Conservation (phyloP, 2,113 vertebrate species). For the Gopherus evgoodei region DNA sequence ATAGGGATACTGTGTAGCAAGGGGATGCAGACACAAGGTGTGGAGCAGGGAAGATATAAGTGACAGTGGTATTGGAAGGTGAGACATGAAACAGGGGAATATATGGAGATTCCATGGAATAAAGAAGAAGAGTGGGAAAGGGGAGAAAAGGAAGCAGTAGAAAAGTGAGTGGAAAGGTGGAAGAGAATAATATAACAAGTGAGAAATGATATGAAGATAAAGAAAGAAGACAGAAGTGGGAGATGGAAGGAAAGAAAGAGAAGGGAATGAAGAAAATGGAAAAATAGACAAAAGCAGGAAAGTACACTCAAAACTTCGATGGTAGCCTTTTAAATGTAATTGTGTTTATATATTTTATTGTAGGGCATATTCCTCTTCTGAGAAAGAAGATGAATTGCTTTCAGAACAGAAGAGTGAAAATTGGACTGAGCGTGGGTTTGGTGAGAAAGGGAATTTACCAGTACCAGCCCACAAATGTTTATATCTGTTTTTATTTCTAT, state of each 20-base stretch:
- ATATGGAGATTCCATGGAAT: neutral
- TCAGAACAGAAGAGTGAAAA: neutral
- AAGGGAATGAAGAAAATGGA: neutral
- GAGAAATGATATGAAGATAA: neutral
- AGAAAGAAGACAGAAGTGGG: neutral
- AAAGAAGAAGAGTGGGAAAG: neutral
- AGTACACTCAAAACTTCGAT: neutral
- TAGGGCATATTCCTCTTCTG: neutral
- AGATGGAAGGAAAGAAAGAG: neutral
- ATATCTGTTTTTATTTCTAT: neutral
- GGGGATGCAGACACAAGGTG: neutral
- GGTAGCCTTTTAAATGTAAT: neutral
- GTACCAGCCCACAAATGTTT: neutral
- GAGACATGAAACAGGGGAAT: neutral
- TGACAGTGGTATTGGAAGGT: too few species aligned
- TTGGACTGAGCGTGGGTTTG: neutral
- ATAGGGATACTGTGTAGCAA: neutral
- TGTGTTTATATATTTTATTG: neutral
- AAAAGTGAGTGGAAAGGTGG: neutral
- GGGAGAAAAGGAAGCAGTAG: neutral
- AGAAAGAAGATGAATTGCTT: neutral
- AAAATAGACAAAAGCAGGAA: neutral
- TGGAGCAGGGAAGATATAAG: rapidly evolving
- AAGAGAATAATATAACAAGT: neutral
- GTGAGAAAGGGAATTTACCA: neutral